These are phyloP conservation scores for Neolamprologus modestus DNA, from an alignment of 2,113 vertebrate genomes.

Conservation along the genomic window DNA sequence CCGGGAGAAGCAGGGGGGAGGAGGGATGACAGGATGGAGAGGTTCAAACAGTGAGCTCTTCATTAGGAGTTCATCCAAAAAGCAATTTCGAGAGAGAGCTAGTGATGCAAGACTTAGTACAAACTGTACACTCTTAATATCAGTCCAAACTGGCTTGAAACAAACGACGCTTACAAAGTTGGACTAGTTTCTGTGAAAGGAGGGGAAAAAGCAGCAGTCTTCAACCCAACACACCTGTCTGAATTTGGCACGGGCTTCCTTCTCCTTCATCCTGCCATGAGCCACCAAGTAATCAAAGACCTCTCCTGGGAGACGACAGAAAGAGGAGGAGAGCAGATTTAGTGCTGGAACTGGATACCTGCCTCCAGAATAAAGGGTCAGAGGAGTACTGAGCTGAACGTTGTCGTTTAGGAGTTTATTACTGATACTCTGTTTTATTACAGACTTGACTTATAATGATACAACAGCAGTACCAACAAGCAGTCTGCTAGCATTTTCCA, in stretches of 20 bases:
- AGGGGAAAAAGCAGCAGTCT: accelerated
- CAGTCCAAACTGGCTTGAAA: background rate
- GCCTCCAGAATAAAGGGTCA: background rate
- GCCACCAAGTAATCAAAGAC: slow-evolving; percentile 93
- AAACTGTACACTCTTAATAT: background rate
- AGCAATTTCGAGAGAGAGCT: background rate
- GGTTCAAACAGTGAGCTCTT: background rate
- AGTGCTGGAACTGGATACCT: background rate
- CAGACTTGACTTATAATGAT: background rate
- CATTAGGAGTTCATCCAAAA: background rate
- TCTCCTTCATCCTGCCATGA: slow-evolving; percentile 95
- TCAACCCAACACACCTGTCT: slow-evolving; percentile 77
- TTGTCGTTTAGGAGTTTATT: background rate
- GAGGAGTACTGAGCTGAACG: background rate
- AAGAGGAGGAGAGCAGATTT: background rate
- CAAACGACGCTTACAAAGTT: background rate
- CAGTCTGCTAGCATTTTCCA: background rate
- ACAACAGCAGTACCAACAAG: background rate
- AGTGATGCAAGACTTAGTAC: background rate
- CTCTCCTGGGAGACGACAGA: slow-evolving; percentile 71
- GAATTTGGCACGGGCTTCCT: slow-evolving; percentile 93
- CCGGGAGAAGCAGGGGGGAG: background rate
- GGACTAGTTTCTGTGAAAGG: background rate
- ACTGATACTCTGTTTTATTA: background rate
- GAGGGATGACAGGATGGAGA: background rate